These are phyloP conservation scores for Sthenelais limicola DNA, from an alignment of 2,888 invertebrate species.

Conservation along the genomic window DNA sequence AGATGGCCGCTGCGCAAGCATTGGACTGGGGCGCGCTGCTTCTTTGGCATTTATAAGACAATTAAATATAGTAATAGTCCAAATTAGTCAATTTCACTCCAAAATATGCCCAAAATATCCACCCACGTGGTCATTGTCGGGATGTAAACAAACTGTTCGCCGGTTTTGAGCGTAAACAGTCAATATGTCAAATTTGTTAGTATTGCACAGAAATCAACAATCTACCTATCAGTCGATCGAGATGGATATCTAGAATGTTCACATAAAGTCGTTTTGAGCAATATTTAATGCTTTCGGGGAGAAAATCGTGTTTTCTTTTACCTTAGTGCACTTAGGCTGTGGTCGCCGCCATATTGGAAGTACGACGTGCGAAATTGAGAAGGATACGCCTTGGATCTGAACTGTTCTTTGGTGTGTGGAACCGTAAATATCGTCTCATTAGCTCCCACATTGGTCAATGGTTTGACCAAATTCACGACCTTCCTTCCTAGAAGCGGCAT, in stretches of 20 bases:
- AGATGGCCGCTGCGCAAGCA: slow-evolving; percentile 23
- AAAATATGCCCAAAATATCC: slow-evolving; percentile 28
- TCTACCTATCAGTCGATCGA: not conserved
- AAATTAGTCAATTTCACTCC: not conserved
- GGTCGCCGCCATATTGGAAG: slow-evolving; percentile 68
- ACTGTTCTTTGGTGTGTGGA: slow-evolving; percentile 68
- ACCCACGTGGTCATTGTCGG: slow-evolving; percentile 53
- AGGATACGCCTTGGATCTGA: slow-evolving; percentile 70
- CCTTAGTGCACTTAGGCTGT: too few relatives aligned
- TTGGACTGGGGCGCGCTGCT: not conserved
- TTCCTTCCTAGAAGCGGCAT: slow-evolving; percentile 70
- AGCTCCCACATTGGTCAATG: slow-evolving; percentile 55
- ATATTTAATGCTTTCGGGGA: too few relatives aligned
- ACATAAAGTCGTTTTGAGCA: too few relatives aligned
- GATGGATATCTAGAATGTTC: not conserved
- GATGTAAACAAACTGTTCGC: slow-evolving; percentile 54
- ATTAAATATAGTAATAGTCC: not conserved
- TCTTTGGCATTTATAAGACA: not conserved
- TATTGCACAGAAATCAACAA: not conserved
- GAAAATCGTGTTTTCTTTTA: not conserved
- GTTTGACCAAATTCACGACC: slow-evolving; percentile 59
- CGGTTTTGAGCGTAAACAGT: slow-evolving; percentile 24
- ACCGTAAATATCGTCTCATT: slow-evolving; percentile 64
- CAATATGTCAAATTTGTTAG: slow-evolving; percentile 21
- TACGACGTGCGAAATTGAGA: slow-evolving; percentile 50